Evolutionary conservation across 2,113 vertebrate genomes (phyloP), one percentile per base, ranked within the genome.

Genomic region (Falco punctatus): DNA sequence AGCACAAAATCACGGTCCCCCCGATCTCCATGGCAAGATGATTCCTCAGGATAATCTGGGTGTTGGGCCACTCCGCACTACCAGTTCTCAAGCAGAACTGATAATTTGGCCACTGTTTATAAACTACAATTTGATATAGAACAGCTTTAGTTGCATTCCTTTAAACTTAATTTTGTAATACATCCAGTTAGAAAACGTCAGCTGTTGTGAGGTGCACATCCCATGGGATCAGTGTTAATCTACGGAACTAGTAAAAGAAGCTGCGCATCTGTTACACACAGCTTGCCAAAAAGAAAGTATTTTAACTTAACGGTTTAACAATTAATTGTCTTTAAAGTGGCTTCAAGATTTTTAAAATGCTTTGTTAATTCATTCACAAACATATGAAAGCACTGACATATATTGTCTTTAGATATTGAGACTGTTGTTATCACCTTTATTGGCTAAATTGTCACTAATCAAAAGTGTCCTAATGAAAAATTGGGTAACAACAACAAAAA

Each of bases 201-300:
- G 19, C 38, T 33, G 13, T 13, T 70, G 74, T 2, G 81, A 69
- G 70, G 0, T 77, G 81, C 55, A 84, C 88, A 49, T 92, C 89
- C 85, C 70, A 24, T 11, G 42, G 92, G 91, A 89, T 83, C 93
- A 96, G 88, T 38, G 81, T 90, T 92, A 90, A 81, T 89, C 94
- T 96, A 62, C 58, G 90, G 85, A 96, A 87, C 94, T 73, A 93
- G 74, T 42, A 54, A 71, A 96, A 96, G 92, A 97, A 88, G 86
- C 81, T 49, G 90, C 48, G 81, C 28, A 55, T 89, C 94, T 80
- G 92, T n/a, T 95, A 94, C 92, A 96, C 72, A 92, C 81, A 95
- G 62, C 95, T 91, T 86, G 86, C 92, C 94, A 71, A 90, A 85
- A 69, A 80, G 92, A 93, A 93, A 87, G 78, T 42, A 75, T 35